Evolutionary conservation across 1,140 invertebrate genomes (phyloP), one percentile per base, ranked within the genome.

Genomic region (Lucilia sericata): DNA sequence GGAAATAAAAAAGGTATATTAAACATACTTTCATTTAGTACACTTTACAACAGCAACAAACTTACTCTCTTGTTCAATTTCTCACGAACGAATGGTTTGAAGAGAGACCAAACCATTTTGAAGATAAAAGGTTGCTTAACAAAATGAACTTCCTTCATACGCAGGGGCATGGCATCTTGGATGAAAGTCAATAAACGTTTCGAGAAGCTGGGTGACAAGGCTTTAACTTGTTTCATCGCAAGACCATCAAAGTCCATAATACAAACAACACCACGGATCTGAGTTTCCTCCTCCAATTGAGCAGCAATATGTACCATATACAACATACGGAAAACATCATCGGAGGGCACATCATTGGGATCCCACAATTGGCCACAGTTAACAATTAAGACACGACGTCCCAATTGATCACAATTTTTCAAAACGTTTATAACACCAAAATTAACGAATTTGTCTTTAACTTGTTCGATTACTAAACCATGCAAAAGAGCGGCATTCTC

Each of bases 101-200:
- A 96, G 88, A 98, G 93, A 75, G 94, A 93, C 94, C 97, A 97
- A 0, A 98, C 95, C 88, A 97, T 94, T 86, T 96, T 97, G 91
- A 98, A 97, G 75, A 98, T 92, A 91, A 95, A 96, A 0, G 97
- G 97, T 87, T 98, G 95, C 88, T 97, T 97, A 0, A 98, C 94
- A 87, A 98, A 95, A 91, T 98, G 97, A 13, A 98, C 95, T 89
- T 97, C 96, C 90, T 97, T 97, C 86, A 98, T 93, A 84, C 97
- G 93, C 17, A 97, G 92, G 34, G 97, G 97, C 94, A 98, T 97
- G 3, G 96, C 96, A 85, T 98, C 96, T 90, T 97, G 96, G 84
- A 97, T 96, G 90, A 96, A 97, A 19, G 92, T 93, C 74, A 97
- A 92, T 25, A 96, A 92, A 84, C 94, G 93, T 91, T 94, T 94